A percentile compares a stretch with the other conserved stretches of the same genome.
phyloP scores from a whole-genome alignment of 2,888 invertebrate species.

The Elegia similella region DNA sequence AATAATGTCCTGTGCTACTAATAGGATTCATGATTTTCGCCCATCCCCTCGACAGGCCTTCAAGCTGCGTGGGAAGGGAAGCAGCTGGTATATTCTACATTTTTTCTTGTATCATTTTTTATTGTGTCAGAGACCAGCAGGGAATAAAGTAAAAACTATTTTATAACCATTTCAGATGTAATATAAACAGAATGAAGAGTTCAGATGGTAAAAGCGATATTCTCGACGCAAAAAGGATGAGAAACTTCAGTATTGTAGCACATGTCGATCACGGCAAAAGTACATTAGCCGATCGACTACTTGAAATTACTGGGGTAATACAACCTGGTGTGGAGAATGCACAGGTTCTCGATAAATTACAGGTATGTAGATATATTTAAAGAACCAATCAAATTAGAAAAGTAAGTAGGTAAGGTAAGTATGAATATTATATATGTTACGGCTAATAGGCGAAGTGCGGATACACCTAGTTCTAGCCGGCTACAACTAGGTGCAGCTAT shows the following conservation, averaged over 20 bases:
- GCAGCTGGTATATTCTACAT: too few species aligned
- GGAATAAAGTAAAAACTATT: slow-evolving; percentile 46
- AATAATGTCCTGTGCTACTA: too few species aligned
- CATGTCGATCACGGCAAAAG: slow-evolving; percentile 99
- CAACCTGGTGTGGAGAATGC: slow-evolving; percentile 83
- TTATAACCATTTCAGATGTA: slow-evolving; percentile 32
- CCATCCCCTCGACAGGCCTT: too few species aligned
- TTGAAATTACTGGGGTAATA: slow-evolving; percentile 94
- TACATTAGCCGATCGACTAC: slow-evolving; percentile 96
- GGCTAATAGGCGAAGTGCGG: neutral
- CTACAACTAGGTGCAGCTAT: neutral
- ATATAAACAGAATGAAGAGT: slow-evolving; percentile 43
- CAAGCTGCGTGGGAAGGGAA: too few species aligned
- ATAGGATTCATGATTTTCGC: too few species aligned
- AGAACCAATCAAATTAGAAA: neutral
- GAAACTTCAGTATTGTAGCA: slow-evolving; percentile 99
- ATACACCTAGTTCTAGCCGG: too few species aligned
- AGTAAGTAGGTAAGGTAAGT: too few species aligned
- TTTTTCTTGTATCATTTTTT: too few species aligned
- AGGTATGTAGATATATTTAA: slow-evolving; percentile 56
- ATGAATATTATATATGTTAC: neutral
- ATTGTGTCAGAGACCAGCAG: too few species aligned
- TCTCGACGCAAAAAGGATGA: slow-evolving; percentile 77
- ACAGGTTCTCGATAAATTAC: slow-evolving; percentile 89
- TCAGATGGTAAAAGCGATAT: slow-evolving; percentile 36